Base-by-base conservation (phyloP, 2,797 vertebrate species). In the Acanthurus leucopareius region DNA sequence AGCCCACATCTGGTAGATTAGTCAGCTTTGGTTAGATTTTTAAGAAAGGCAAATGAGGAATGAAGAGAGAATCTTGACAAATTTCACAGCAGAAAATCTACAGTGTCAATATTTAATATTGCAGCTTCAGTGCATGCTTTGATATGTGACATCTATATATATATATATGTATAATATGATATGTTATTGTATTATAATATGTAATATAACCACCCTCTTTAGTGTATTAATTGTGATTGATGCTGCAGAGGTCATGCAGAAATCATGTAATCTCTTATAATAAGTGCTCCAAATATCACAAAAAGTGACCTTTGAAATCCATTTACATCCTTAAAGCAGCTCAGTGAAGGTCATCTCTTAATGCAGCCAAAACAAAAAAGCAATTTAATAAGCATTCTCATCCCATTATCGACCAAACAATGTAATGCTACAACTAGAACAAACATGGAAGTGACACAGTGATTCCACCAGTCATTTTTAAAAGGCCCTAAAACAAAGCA, bases 1-100 rank as follows among this genome's bases (percentile, higher is more conserved):
- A 73, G 54, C 42, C 2, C 52, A 75, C 78, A 76, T 83, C 80
- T 90, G 86, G 38, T 38, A 14, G 67, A 75, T 20, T 19, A 77
- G 38, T 65, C 49, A 48, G 13, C 6, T 60, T 64, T 59, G 42
- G 68, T 78, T 58, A 57, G 19, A 62, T 32, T 25, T 45, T 53
- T 52, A 60, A 38, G 2, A 58, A 58, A 63, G 6, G 15, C n/a
- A 57, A 38, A 61, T 22, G 17, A 56, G 40, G 13, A 44, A 61
- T 45, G 48, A 67, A 42, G 0, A 32, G 44, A 49, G 4, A 64
- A 14, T 66, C 61, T 74, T n/a, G 32, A 25, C 1, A 54, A 38
- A 2, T 47, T 58, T 66, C 35, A 44, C 20, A 57, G 10, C 6
- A 62, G 4, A 20, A 22, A 25, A 25, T 25, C 25, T 3, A 25